Evolutionary conservation across 1,140 invertebrate genomes (phyloP).

Genomic region (Copidosoma floridanum): DNA sequence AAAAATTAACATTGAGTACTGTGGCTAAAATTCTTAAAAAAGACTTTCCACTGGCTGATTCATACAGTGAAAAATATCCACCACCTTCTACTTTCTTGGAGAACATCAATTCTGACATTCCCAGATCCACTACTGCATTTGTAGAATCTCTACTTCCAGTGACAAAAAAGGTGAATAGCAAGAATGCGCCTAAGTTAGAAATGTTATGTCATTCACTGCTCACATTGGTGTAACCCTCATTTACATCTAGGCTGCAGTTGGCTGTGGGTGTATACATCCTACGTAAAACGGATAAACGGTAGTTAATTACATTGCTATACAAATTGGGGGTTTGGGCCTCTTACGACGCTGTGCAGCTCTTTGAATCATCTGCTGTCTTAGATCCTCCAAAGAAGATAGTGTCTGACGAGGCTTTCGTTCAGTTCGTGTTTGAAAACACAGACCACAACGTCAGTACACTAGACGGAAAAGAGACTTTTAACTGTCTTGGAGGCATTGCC

Average conservation of each 20-base stretch:
- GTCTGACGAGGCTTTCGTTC: conserved; percentile 11
- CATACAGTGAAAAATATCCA: no score
- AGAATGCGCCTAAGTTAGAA: no score
- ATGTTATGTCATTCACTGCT: no score
- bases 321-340: conserved; percentile 39
- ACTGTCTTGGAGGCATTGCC: conserved; percentile 29
- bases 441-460: conserved; percentile 27
- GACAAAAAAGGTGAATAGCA: no score
- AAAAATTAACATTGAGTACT: no score
- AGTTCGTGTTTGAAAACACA: conserved; percentile 12
- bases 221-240: no score
- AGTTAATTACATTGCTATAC: conserved; percentile 42
- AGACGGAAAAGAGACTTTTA: conserved; percentile 30
- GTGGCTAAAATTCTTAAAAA: no score
- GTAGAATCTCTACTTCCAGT: no score
- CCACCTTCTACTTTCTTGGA: no score
- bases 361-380: conserved; percentile 46
- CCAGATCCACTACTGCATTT: no score
- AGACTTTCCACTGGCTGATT: no score
- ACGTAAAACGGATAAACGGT: conserved; percentile 40
- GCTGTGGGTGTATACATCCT: conserved; percentile 42
- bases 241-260: conserved; percentile 44
- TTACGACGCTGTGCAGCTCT: conserved; percentile 38
- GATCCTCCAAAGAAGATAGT: conserved; percentile 29
- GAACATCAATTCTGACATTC: no score